phyloP scores from a whole-genome alignment of 2,797 vertebrate genomes.

The Ctenosaura bakeri region DNA sequence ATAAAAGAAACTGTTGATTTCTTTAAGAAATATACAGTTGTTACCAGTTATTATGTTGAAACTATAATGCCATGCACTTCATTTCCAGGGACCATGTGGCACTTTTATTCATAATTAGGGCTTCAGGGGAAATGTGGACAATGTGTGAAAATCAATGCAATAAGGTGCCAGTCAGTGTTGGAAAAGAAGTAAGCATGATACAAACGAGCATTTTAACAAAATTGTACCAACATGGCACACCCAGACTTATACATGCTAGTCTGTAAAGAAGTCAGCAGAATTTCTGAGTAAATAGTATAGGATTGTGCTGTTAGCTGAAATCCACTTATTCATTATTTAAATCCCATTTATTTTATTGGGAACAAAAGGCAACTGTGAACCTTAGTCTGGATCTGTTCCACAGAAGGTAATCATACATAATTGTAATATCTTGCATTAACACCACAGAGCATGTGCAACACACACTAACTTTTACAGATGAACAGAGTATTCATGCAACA shows the following conservation, averaged over 20 bases:
- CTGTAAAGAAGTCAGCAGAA: neutral
- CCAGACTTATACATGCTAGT: neutral
- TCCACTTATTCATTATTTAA: neutral
- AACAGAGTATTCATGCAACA: slow-evolving; percentile 14
- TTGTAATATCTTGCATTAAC: neutral
- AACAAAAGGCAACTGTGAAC: neutral
- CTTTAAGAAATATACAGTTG: neutral
- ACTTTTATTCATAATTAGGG: neutral
- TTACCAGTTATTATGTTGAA: neutral
- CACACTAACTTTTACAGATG: too few relatives aligned
- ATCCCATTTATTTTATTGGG: neutral
- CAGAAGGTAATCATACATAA: neutral
- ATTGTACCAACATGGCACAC: neutral
- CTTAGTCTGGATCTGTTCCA: neutral
- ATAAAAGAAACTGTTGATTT: neutral
- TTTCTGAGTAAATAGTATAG: neutral
- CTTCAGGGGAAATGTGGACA: slow-evolving; percentile 6
- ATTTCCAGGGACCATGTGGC: neutral
- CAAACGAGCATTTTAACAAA: slow-evolving; percentile 28
- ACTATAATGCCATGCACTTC: neutral
- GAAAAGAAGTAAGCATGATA: slow-evolving; percentile 12
- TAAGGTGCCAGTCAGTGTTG: slow-evolving; percentile 38
- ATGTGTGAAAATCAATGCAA: slow-evolving; percentile 35
- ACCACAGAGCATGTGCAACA: slow-evolving; percentile 8
- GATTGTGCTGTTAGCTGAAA: neutral